phyloP scores from a whole-genome alignment of 2,113 vertebrate species.

The Corydoras maculifer region DNA sequence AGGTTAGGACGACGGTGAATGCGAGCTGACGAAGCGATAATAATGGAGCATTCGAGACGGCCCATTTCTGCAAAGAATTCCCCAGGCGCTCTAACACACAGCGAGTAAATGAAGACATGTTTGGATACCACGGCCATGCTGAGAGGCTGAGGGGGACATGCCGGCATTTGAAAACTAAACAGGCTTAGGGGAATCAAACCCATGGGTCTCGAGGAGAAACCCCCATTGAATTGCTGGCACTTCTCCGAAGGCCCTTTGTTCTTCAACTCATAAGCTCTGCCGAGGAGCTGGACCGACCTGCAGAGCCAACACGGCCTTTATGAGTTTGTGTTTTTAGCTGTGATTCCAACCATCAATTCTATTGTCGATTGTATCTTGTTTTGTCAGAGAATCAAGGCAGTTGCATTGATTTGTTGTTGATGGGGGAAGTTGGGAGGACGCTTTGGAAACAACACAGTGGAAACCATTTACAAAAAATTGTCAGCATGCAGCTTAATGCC shows the following conservation, averaged over 20 bases:
- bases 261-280: slow-evolving; percentile 75
- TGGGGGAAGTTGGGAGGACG: not conserved
- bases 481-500: not conserved
- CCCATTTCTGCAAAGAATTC: slow-evolving; percentile 77
- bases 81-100: slow-evolving; percentile 77
- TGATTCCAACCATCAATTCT: slow-evolving; percentile 38
- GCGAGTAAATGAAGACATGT: slow-evolving; percentile 97
- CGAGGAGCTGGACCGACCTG: slow-evolving; percentile 64
- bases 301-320: slow-evolving; percentile 39
- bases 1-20: slow-evolving; percentile 97
- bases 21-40: slow-evolving; percentile 92
- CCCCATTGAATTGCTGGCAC: slow-evolving; percentile 68
- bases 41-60: slow-evolving; percentile 81
- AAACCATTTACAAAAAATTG: no score
- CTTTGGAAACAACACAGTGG: slow-evolving; percentile 16
- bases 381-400: slow-evolving; percentile 21
- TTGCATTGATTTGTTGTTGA: no score
- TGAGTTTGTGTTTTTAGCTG: slow-evolving; percentile 43
- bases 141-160: slow-evolving; percentile 61
- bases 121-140: slow-evolving; percentile 85
- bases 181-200: slow-evolving; percentile 85
- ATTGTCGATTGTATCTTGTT: slow-evolving; percentile 15
- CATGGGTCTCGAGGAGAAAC: slow-evolving; percentile 84
- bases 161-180: slow-evolving; percentile 81
- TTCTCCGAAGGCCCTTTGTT: slow-evolving; percentile 74